These are phyloP conservation scores for Lumbricus terrestris DNA, from an alignment of 2,888 invertebrate genomes.

Conservation along the genomic window DNA sequence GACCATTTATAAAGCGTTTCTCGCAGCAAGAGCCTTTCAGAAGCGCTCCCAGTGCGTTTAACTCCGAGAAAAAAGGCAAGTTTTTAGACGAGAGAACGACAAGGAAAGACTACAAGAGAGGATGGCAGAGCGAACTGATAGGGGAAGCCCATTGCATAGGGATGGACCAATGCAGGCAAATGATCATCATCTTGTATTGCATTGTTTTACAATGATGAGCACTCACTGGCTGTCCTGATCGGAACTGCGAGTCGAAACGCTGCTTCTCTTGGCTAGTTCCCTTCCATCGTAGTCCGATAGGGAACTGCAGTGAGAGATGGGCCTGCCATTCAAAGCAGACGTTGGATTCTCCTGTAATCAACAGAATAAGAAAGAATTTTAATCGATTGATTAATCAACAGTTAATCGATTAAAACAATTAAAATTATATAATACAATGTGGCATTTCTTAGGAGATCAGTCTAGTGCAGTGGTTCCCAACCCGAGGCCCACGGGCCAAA, in stretches of 20 bases:
- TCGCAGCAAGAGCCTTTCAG: no score
- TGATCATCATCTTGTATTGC: not conserved
- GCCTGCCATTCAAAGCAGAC: not conserved
- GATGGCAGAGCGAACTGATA: no score
- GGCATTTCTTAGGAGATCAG: not conserved
- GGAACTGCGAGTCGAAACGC: not conserved
- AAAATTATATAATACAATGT: not conserved
- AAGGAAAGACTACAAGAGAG: no score
- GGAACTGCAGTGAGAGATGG: not conserved
- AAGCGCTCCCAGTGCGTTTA: no score
- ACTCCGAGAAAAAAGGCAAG: no score
- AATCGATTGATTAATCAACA: not conserved
- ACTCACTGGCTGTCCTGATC: not conserved
- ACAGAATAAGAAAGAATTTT: not conserved
- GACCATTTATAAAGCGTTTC: no score
- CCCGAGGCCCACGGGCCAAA: no score
- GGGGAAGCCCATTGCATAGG: no score
- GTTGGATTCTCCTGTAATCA: not conserved
- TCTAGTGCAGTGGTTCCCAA: no score
- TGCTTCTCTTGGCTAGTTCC: not conserved
- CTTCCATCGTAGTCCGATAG: not conserved
- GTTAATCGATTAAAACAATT: not conserved
- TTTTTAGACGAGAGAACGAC: no score
- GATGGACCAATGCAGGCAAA: no score
- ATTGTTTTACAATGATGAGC: not conserved